Percentiles rank a stretch among this genome's conserved stretches.
phyloP scores from a whole-genome alignment of 1,140 invertebrate species.

The Scaptomyza montana region DNA sequence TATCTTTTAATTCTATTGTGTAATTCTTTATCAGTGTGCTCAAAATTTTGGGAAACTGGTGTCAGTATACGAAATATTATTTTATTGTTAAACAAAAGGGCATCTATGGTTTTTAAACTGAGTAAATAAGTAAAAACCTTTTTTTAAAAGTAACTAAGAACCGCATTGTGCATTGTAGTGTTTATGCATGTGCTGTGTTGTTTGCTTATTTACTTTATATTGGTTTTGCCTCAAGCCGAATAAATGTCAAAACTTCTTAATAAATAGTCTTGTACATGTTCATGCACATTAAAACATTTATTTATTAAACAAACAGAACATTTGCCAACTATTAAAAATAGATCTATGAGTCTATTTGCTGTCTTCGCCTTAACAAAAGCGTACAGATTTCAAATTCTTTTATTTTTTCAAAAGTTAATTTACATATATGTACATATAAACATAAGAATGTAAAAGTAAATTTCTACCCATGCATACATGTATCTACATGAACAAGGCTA shows the following conservation, averaged over 20 bases:
- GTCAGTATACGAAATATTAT: too few relatives aligned
- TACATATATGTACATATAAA: background rate
- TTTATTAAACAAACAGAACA: conserved; percentile 11
- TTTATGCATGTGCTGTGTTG: background rate
- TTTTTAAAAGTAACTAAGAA: background rate
- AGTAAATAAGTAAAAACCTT: background rate
- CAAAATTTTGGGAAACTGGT: background rate
- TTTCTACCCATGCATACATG: background rate
- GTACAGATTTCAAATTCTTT: background rate
- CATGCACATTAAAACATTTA: background rate
- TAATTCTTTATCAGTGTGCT: background rate
- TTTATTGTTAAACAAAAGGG: too few relatives aligned
- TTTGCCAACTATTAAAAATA: conserved; percentile 24
- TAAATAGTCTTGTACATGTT: conserved; percentile 2
- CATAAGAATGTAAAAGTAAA: conserved; percentile 4
- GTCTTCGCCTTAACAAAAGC: background rate
- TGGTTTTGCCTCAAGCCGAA: background rate
- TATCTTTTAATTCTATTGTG: background rate
- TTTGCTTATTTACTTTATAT: background rate
- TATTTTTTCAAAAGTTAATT: background rate
- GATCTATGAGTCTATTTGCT: conserved; percentile 1
- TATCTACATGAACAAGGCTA: background rate
- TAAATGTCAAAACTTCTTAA: background rate
- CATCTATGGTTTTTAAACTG: too few relatives aligned
- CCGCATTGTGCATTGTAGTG: background rate